phyloP scores from a whole-genome alignment of 2,888 invertebrate species.

The Eurytoma adleriae region DNA sequence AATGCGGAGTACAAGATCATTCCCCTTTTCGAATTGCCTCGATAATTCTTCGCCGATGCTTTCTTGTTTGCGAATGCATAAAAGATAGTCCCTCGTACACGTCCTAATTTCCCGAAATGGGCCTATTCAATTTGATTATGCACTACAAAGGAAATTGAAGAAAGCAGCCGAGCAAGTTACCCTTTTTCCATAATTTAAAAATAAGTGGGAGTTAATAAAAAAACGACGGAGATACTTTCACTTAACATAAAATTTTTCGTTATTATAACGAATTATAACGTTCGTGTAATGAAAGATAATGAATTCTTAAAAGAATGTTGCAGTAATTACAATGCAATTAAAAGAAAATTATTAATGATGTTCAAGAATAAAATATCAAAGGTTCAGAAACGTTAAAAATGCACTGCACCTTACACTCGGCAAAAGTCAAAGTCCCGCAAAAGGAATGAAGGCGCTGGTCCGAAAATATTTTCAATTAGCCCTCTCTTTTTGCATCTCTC shows the following conservation, averaged over 20 bases:
- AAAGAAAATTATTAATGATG: too few relatives aligned
- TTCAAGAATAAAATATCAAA: too few relatives aligned
- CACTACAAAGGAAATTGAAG: not conserved
- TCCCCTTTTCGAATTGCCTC: not conserved
- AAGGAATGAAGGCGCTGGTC: too few relatives aligned
- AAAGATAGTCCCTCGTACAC: slow-evolving; percentile 9
- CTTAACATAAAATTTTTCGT: not conserved
- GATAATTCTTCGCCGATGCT: not conserved
- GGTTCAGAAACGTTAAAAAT: too few relatives aligned
- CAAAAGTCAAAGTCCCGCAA: too few relatives aligned
- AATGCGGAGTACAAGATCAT: slow-evolving; percentile 1
- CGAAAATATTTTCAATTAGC: slow-evolving; percentile 29
- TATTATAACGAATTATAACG: not conserved
- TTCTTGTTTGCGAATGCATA: not conserved
- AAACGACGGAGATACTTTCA: too few relatives aligned
- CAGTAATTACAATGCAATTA: too few relatives aligned
- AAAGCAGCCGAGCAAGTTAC: not conserved
- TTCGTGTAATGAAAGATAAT: not conserved
- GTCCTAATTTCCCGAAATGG: slow-evolving; percentile 43
- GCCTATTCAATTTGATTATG: slow-evolving; percentile 30
- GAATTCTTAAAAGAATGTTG: too few relatives aligned
- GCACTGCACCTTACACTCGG: too few relatives aligned
- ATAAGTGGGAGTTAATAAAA: too few relatives aligned
- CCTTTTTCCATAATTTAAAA: too few relatives aligned
- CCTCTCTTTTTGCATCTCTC: not conserved